phyloP scores from a whole-genome alignment of 2,113 vertebrate genomes.

The Melanostigma gelatinosum region DNA sequence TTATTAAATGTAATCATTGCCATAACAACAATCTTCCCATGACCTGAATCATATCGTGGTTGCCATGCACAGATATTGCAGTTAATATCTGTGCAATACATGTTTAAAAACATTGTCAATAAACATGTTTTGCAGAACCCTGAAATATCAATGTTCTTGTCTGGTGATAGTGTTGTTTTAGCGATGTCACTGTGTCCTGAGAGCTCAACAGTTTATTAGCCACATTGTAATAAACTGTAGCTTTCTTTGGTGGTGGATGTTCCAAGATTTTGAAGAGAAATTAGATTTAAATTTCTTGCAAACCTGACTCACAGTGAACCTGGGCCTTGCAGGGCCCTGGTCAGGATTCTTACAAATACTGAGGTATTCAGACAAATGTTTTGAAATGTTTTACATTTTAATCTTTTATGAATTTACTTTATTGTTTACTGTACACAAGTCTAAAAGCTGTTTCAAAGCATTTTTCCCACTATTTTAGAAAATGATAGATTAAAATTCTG shows the following conservation, averaged over 20 bases:
- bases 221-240: too few species aligned
- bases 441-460: too few species aligned
- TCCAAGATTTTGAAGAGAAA: too few species aligned
- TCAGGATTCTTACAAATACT: neutral
- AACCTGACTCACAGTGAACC: neutral
- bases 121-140: neutral
- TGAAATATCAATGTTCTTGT: neutral
- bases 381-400: neutral
- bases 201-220: neutral
- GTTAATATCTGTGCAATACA: neutral
- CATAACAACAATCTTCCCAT: neutral
- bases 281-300: too few species aligned
- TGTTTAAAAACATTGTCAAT: neutral
- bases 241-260: neutral
- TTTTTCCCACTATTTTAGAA: too few species aligned
- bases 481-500: neutral
- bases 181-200: neutral
- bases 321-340: neutral
- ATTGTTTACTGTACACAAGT: neutral
- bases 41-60: neutral
- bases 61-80: neutral
- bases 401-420: too few species aligned
- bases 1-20: neutral
- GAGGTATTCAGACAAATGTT: neutral
- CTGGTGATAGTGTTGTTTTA: neutral